Conservation (phyloP, 1,140 invertebrate genomes). For the Globodera ellingtonae region DNA sequence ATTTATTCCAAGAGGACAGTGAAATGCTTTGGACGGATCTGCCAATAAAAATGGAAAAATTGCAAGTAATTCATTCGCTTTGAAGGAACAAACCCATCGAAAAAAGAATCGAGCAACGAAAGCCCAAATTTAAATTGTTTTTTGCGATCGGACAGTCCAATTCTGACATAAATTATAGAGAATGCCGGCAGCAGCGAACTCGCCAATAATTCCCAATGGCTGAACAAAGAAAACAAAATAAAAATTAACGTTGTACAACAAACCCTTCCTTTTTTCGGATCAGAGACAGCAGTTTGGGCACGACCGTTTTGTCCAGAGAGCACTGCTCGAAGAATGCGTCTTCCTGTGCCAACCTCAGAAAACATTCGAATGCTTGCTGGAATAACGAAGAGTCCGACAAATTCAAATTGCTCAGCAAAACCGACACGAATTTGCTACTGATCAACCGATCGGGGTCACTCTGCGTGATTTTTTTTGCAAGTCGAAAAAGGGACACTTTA, state of each 20-base stretch:
- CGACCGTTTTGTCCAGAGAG: constrained; percentile 41
- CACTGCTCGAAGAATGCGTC: constrained; percentile 28
- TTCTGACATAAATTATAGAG: constrained; percentile 16
- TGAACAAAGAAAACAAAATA: constrained; percentile 4
- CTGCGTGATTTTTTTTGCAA: constrained; percentile 18
- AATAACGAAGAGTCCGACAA: constrained; percentile 24
- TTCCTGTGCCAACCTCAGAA: constrained; percentile 34
- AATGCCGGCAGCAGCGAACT: constrained; percentile 31
- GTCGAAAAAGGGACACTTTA: constrained; percentile 31
- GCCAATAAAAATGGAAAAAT: background rate
- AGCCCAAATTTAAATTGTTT: constrained; percentile 2
- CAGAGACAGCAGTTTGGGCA: constrained; percentile 37
- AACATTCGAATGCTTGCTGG: constrained; percentile 40
- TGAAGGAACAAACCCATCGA: constrained; percentile 22
- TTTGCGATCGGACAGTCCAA: constrained; percentile 1
- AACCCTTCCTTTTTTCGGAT: constrained; percentile 40
- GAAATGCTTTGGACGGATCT: constrained; percentile 14
- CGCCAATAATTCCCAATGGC: constrained; percentile 37
- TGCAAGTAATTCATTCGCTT: background rate
- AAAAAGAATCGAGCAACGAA: constrained; percentile 31
- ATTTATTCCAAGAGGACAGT: constrained; percentile 4
- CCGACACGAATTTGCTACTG: constrained; percentile 29
- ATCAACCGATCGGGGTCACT: background rate
- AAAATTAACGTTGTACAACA: background rate
- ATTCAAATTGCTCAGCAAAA: constrained; percentile 33